Base-by-base conservation (phyloP, 2,113 vertebrate species). In the Grantiella picta region DNA sequence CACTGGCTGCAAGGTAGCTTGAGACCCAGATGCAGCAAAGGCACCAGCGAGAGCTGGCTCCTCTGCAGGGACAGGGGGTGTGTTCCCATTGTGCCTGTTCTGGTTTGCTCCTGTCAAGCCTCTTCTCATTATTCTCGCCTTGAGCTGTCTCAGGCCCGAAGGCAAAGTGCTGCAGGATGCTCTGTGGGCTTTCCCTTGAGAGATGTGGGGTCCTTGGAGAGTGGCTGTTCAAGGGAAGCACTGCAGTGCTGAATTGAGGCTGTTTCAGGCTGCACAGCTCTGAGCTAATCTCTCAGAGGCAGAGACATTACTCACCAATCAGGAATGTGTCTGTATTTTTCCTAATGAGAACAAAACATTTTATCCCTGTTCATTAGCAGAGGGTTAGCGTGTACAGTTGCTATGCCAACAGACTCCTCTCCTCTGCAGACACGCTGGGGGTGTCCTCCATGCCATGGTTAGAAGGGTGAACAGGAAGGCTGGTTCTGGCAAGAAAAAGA, bases 261-360 rank as follows among this genome's bases (percentile, higher is more conserved):
- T 60, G 93, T 96, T 96, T 96, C 89, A 95, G 95, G 95, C 95
- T 95, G 95, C 83, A 73, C 92, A 64, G 86, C 88, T 95, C 96
- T 91, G 79, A 93, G 96, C 96, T 97, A 97, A 96, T 92, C 93
- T 96, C 92, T 54, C 79, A 90, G 91, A 97, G 93, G 92, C 95
- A 97, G 95, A 97, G 95, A 97, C 96, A 95, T 98, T 97, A 98
- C 94, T 98, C 97, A 97, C 93, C 92, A 95, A 97, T 97, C 93
- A 97, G 97, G 97, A 98, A 98, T 98, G 97, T 96, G 92, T 95
- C 92, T 96, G 95, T 96, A 96, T 97, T 97, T 97, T 97, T 97
- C 93, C 95, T 97, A 97, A 97, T 97, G 97, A 97, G 96, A 97
- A 96, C 96, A 97, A 97, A 97, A 97, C 95, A 97, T 96, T 95